phyloP scores from a whole-genome alignment of 2,797 vertebrate genomes.

The Semaprochilodus insignis region DNA sequence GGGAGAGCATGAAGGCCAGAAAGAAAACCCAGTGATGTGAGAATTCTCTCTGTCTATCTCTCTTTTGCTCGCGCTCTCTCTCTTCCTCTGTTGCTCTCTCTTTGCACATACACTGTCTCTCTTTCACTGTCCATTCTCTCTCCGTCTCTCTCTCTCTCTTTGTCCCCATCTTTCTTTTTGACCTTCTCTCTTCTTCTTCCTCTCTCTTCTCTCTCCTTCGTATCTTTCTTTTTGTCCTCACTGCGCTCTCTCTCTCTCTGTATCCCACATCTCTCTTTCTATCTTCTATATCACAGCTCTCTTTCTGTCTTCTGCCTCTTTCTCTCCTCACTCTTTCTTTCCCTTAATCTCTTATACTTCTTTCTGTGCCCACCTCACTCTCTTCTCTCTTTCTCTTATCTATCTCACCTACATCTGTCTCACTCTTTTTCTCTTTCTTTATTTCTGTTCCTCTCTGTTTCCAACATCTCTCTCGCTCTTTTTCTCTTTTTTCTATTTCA shows the following conservation, averaged over 20 bases:
- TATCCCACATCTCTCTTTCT: too few species aligned
- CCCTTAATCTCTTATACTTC: not conserved
- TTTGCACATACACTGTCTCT: too few species aligned
- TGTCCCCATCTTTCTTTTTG: not conserved
- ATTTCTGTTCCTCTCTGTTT: not conserved
- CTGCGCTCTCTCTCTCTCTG: not conserved
- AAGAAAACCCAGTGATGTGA: constrained; percentile 23
- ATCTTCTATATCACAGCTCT: not conserved
- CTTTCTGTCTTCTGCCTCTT: not conserved
- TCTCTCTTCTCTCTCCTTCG: not conserved
- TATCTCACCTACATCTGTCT: not conserved
- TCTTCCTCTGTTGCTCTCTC: not conserved
- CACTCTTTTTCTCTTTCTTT: not conserved
- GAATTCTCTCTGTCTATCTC: constrained; percentile 2
- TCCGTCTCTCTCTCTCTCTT: not conserved
- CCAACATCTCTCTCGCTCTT: too few species aligned
- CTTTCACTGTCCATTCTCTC: too few species aligned
- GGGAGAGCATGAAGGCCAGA: constrained; percentile 47
- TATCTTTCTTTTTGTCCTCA: too few species aligned
- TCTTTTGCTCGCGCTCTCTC: not conserved
- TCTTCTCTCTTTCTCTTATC: not conserved
- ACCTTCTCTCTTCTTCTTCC: too few species aligned
- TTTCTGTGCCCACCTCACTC: too few species aligned
- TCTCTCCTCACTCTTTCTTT: not conserved
- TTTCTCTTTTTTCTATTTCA: too few species aligned